Evolutionary conservation across 1,140 invertebrate species (phyloP).

Genomic region (Aricia agestis): DNA sequence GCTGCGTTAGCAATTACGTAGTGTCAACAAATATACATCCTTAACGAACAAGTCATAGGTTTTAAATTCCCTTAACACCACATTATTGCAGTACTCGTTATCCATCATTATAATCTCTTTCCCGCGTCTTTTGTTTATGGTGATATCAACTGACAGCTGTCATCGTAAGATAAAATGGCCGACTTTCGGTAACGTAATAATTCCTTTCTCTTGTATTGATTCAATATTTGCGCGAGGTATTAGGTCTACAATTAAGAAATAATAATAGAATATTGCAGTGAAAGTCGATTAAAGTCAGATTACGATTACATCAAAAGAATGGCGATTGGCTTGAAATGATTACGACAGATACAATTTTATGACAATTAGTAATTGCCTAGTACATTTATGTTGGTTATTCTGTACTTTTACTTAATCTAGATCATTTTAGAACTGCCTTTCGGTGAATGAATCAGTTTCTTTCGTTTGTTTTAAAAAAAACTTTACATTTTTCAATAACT

Average conservation of each 20-base stretch:
- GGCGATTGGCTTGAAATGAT: background rate
- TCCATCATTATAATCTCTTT: constrained; percentile 36
- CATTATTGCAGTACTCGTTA: constrained; percentile 25
- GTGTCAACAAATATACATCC: background rate
- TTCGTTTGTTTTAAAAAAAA: too few species aligned
- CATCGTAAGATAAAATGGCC: constrained; percentile 37
- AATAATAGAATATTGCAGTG: constrained; percentile 12
- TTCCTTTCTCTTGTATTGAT: constrained; percentile 28
- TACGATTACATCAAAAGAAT: constrained; percentile 9
- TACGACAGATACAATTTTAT: too few species aligned
- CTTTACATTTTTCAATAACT: too few species aligned
- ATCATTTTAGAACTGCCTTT: too few species aligned
- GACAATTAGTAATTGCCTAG: too few species aligned
- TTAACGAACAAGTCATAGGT: background rate
- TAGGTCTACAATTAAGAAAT: constrained; percentile 6
- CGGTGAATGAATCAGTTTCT: too few species aligned
- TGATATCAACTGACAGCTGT: constrained; percentile 48
- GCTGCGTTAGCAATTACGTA: background rate
- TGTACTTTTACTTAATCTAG: too few species aligned
- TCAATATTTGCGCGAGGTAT: background rate
- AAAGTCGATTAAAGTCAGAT: constrained; percentile 15
- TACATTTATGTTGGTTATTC: too few species aligned
- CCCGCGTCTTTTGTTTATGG: constrained; percentile 34
- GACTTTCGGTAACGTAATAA: constrained; percentile 34
- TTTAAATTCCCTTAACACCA: background rate